Evolutionary conservation across 2,797 vertebrate species (phyloP).

Genomic region (Acrossocheilus wenchowensis): DNA sequence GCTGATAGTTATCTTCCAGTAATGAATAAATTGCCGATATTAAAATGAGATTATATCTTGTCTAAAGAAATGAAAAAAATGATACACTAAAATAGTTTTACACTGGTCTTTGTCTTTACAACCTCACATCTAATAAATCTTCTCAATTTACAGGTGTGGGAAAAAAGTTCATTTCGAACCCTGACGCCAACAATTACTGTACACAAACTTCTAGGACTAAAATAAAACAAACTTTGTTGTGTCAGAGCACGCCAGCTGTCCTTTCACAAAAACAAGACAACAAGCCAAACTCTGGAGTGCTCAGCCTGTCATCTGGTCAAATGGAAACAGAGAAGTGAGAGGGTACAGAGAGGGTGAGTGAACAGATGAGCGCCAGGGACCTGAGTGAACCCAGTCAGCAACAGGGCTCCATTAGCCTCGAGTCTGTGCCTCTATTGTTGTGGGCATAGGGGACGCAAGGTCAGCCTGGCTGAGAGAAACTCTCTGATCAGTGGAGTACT

Average conservation of each 20-base stretch:
- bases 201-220: not conserved
- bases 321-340: slow-evolving; percentile 41
- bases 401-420: slow-evolving; percentile 17
- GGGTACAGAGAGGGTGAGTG: slow-evolving; percentile 28
- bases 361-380: slow-evolving; percentile 30
- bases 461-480: slow-evolving; percentile 15
- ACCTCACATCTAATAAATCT: not conserved
- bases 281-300: not conserved
- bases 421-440: slow-evolving; percentile 42
- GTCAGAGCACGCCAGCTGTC: slow-evolving; percentile 16
- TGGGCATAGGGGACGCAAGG: slow-evolving; percentile 7
- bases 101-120: not conserved
- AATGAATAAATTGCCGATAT: not conserved
- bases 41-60: not conserved
- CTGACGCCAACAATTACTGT: not conserved
- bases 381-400: slow-evolving; percentile 23
- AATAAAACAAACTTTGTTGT: not conserved
- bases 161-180: not conserved
- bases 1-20: not conserved
- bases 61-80: too few species aligned
- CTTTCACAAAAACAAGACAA: slow-evolving; percentile 7
- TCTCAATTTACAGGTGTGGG: not conserved
- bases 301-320: slow-evolving; percentile 25
- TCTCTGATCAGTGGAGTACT: slow-evolving; percentile 30
- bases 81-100: not conserved